Evolutionary conservation across 2,797 vertebrate species (phyloP), one percentile per base, ranked within the genome.

Genomic region (Etheostoma perlongum): DNA sequence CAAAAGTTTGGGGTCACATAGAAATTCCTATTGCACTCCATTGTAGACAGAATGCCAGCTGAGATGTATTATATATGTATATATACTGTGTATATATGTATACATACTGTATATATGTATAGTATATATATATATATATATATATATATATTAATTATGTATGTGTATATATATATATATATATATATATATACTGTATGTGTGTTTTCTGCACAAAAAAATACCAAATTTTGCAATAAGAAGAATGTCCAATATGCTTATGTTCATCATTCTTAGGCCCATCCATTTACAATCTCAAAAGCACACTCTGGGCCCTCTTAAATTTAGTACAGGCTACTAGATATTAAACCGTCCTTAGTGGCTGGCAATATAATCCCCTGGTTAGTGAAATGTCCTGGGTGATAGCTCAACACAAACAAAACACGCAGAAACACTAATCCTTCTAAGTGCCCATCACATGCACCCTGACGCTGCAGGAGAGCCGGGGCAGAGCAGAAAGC

Each of bases 391-490:
- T 85, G 78, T 73, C 70, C 72, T 62, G 67, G 68, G 82, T 84
- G 69, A 77, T 78, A 79, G 80, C 81, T 87, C 81, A 78, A 78
- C 79, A 84, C 84, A 89, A 92, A 92, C 85, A 85, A 84, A 89
- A 90, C 84, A 85, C 86, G 79, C 74, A 72, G 81, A 84, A 83
- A 67, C 85, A 87, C 80, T 92, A 93, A 94, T 94, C 81, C 71
- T 75, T 83, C 74, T 87, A 87, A 93, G 91, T 90, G 86, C 83
- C 85, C 82, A 82, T 83, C 89, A 51, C 88, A 82, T 66, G 80
- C 86, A 87, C 79, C 88, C 86, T 85, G 88, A 92, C 91, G 86
- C 86, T 27, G 77, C 82, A 68, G 71, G 72, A 79, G 89, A 76
- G 74, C 73, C 47, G 3, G 59, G 72, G 61, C 72, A 67, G 63